Percentiles rank a stretch among this genome's conserved stretches.
Evolutionary conservation across 2,113 vertebrate genomes (phyloP).

Genomic region (Onychorhynchus coronatus): DNA sequence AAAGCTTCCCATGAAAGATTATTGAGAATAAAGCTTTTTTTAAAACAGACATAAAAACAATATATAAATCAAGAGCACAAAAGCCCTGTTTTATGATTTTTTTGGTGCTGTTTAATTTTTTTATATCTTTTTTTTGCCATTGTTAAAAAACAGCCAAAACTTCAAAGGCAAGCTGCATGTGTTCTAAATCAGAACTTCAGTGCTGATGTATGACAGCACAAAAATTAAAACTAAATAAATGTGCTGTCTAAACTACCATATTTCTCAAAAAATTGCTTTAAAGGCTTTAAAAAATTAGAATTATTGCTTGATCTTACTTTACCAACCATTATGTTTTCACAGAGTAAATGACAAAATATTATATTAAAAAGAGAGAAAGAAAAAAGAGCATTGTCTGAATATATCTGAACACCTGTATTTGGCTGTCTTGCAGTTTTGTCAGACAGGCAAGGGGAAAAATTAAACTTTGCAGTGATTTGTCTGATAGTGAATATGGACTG

Average conservation of each 20-base stretch:
- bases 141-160: constrained; percentile 70
- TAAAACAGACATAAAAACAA: constrained; percentile 31
- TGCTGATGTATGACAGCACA: constrained; percentile 77
- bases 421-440: constrained; percentile 61
- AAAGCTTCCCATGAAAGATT: constrained; percentile 48
- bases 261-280: constrained; percentile 63
- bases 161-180: constrained; percentile 78
- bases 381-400: constrained; percentile 47
- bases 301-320: constrained; percentile 62
- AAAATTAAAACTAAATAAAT: constrained; percentile 83
- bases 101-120: constrained; percentile 74
- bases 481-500: constrained; percentile 38
- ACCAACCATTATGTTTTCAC: constrained; percentile 55
- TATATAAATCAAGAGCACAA: constrained; percentile 75
- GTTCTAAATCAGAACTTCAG: constrained; percentile 81
- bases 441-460: constrained; percentile 52
- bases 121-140: constrained; percentile 74
- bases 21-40: constrained; percentile 42
- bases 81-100: constrained; percentile 71
- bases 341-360: constrained; percentile 54
- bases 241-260: constrained; percentile 74
- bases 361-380: not conserved
- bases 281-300: constrained; percentile 53
- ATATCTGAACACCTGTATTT: constrained; percentile 71
- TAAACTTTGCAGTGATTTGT: constrained; percentile 62